Percentiles rank a stretch among this genome's conserved stretches.
phyloP scores from a whole-genome alignment of 35 echinoderm and acorn worm species.

The Apostichopus parvimensis region DNA sequence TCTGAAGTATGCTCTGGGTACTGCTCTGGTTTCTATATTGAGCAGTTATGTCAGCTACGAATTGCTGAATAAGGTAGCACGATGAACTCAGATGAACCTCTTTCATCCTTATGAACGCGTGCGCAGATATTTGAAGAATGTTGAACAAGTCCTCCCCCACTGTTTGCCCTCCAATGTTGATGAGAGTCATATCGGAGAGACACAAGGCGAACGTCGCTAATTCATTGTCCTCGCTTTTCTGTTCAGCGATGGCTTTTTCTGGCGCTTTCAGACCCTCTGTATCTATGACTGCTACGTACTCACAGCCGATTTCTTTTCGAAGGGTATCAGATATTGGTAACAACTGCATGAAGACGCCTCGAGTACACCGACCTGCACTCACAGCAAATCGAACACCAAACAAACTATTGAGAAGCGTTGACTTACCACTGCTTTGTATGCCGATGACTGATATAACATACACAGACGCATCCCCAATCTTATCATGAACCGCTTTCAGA shows the following conservation, averaged over 20 bases:
- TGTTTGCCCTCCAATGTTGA: too few relatives aligned
- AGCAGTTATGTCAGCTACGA: conserved; percentile 31
- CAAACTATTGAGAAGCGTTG: conserved; percentile 11
- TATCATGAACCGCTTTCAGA: neutral
- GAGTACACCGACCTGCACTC: too few relatives aligned
- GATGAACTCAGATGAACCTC: conserved; percentile 10
- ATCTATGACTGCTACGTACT: conserved; percentile 28
- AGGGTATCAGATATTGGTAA: neutral
- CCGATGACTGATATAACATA: conserved; percentile 57
- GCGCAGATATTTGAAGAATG: conserved; percentile 41
- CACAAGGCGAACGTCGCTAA: neutral
- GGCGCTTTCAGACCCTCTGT: conserved; percentile 45
- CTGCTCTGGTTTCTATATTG: neutral
- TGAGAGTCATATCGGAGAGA: neutral
- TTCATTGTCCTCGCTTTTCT: conserved; percentile 21
- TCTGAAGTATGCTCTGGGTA: too few relatives aligned
- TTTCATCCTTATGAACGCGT: conserved; percentile 6
- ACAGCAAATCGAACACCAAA: too few relatives aligned
- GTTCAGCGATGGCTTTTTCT: neutral
- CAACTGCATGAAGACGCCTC: neutral
- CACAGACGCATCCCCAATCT: neutral
- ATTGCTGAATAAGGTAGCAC: too few relatives aligned
- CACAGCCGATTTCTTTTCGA: neutral
- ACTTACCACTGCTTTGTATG: conserved; percentile 68
- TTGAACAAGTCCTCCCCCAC: conserved; percentile 14